Conservation (phyloP, 2,113 vertebrate genomes). For the Laticauda laticaudata region DNA sequence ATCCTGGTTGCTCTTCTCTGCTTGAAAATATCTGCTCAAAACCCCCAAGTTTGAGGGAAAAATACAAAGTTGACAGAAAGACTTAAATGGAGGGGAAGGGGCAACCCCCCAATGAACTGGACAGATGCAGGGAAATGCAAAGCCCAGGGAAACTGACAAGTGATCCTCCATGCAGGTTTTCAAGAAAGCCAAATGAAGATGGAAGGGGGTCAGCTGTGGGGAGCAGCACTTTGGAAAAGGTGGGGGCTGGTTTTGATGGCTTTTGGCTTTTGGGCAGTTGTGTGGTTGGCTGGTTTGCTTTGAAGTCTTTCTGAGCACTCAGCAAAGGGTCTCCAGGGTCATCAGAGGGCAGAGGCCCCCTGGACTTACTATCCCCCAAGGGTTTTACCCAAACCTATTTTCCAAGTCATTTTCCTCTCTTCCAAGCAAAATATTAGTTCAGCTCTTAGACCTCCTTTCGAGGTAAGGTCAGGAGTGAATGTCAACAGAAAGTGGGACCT, state of each 20-base stretch:
- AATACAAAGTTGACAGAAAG: neutral
- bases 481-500: conserved; percentile 20
- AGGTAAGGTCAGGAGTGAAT: conserved; percentile 49
- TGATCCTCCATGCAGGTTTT: neutral
- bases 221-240: neutral
- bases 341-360: conserved; percentile 14
- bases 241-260: neutral
- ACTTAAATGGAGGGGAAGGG: neutral
- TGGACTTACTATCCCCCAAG: conserved; percentile 31
- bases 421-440: conserved; percentile 64
- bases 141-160: neutral
- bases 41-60: neutral
- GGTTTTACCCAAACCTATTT: conserved; percentile 3
- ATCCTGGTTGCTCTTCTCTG: no score
- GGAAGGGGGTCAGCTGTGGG: neutral
- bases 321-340: fast-evolving
- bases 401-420: neutral
- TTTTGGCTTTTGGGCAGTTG: neutral
- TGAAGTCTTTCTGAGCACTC: neutral
- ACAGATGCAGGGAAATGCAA: neutral
- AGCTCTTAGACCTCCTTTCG: neutral
- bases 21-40: neutral
- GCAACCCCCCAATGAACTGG: neutral
- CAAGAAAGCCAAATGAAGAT: neutral
- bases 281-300: neutral